Evolutionary conservation across 1,140 invertebrate species (phyloP), one percentile per base, ranked within the genome.

Genomic region (Anastrepha obliqua): DNA sequence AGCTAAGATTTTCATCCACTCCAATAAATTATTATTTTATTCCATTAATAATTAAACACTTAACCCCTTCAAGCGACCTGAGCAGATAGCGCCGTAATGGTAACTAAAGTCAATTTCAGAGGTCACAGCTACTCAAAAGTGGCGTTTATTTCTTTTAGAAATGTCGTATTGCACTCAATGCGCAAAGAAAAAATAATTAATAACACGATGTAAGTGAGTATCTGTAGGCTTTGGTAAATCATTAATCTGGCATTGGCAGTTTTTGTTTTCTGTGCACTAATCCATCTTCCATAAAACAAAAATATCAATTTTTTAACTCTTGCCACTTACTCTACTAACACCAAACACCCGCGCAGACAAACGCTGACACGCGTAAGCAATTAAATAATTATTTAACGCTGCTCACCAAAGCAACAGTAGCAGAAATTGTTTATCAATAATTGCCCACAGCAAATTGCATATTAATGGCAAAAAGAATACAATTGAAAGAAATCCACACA

Each of bases 351-450:
- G 42, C 74, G 7, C 47, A 55, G 47, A 29, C n/a, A 81, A 58
- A 17, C 20, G 47, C 15, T n/a, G 74, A 55, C 74, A 81, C 51
- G 74, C 74, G 74, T 81, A 9, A 81, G 55, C 74, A 81, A 81
- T 81, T 55, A 81, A 81, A 81, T 81, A 81, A 81, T 81, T 55
- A 17, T 13, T 55, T 20, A 29, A 42, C 29, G 20, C 42, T 2
- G 44, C 67, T 4, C 42, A 3, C 17, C 13, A 3, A 20, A 55
- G 17, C 11, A n/a, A 55, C 74, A 51, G 47, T n/a, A 20, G 17
- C 39, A 55, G 55, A 55, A 78, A 55, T 81, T n/a, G 55, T 20
- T 55, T n/a, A 81, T 81, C 74, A 81, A 81, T 81, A 81, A 81
- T 81, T 81, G 47, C 74, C n/a, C 15, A 2, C 15, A 58, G 44